Evolutionary conservation across 2,113 vertebrate genomes (phyloP).

Genomic region (Sciurus niger): DNA sequence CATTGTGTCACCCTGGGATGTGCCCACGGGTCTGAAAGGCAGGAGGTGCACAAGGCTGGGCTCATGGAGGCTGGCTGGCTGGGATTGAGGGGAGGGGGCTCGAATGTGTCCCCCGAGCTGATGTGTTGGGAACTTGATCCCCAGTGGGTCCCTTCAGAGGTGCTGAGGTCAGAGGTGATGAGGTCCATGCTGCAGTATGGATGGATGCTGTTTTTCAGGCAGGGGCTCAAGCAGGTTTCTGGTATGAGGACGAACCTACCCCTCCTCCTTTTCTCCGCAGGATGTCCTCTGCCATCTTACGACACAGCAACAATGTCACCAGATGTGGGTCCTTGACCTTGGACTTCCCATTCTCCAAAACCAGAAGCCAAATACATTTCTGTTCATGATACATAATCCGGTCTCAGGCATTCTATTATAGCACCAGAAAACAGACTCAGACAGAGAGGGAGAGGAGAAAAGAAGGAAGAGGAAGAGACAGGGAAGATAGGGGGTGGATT

Average conservation of each 20-base stretch:
- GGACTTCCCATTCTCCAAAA: not conserved
- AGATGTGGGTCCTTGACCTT: not conserved
- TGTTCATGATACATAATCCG: rapidly evolving
- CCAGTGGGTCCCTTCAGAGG: not conserved
- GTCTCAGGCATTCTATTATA: not conserved
- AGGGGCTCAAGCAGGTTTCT: not conserved
- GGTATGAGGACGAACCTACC: not conserved
- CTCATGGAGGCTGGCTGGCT: not conserved
- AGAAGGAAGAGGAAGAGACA: not conserved
- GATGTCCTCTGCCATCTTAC: not conserved
- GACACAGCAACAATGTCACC: not conserved
- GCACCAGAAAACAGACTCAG: not conserved
- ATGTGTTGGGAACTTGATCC: not conserved
- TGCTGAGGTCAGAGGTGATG: not conserved
- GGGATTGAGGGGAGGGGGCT: too few relatives aligned
- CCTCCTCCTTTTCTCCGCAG: not conserved
- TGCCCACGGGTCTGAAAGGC: not conserved
- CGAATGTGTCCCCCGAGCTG: not conserved
- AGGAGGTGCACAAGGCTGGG: not conserved
- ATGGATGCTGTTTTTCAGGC: too few relatives aligned
- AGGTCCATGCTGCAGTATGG: too few relatives aligned
- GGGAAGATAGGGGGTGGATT: not conserved
- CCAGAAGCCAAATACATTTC: not conserved
- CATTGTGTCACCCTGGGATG: not conserved
- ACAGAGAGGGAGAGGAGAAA: not conserved